A percentile compares a stretch with the other conserved stretches of the same genome.
Evolutionary conservation across 2,888 invertebrate genomes (phyloP).

Genomic region (Geotrupes spiniger): DNA sequence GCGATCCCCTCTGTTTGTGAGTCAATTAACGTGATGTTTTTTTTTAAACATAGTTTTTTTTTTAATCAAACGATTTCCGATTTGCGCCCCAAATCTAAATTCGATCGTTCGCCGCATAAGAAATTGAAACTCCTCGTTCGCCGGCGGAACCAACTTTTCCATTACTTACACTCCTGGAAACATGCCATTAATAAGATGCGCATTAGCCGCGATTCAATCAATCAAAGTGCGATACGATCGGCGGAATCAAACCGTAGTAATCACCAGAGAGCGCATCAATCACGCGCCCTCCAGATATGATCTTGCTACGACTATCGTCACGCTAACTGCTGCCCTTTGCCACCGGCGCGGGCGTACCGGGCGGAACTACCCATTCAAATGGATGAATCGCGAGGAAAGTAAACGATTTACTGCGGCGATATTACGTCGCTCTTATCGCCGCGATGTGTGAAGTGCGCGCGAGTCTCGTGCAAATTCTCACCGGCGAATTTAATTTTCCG

Average conservation of each 20-base stretch:
- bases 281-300: conserved; percentile 37
- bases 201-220: conserved; percentile 45
- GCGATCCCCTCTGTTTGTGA: too few relatives aligned
- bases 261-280: conserved; percentile 51
- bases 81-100: too few relatives aligned
- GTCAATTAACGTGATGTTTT: too few relatives aligned
- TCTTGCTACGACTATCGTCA: conserved; percentile 18
- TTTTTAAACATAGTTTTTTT: too few relatives aligned
- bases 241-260: conserved; percentile 52
- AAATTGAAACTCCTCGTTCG: not conserved
- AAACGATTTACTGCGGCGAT: too few relatives aligned
- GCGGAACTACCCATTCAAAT: too few relatives aligned
- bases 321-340: conserved; percentile 9
- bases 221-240: conserved; percentile 56
- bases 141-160: conserved; percentile 4
- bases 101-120: not conserved
- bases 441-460: too few relatives aligned
- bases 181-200: conserved; percentile 40
- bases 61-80: too few relatives aligned
- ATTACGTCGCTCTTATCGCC: too few relatives aligned
- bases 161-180: conserved; percentile 4
- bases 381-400: too few relatives aligned
- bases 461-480: too few relatives aligned
- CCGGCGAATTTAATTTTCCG: too few relatives aligned
- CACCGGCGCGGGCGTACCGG: not conserved